Base-by-base conservation (phyloP, 2,888 invertebrate genomes). In the Macaria liturata region DNA sequence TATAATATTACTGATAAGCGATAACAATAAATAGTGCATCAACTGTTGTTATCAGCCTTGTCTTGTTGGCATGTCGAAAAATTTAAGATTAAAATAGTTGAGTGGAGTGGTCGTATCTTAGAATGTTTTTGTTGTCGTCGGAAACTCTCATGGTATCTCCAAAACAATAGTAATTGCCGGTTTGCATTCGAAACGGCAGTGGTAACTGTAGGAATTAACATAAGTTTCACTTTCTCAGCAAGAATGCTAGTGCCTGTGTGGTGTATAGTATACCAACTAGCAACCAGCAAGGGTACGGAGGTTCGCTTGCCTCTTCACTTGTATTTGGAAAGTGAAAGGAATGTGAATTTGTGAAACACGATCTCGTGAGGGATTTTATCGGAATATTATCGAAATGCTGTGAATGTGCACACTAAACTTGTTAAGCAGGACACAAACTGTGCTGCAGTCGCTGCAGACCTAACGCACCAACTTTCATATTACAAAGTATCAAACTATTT, bases 291-390 rank as follows among this genome's bases (percentile, higher is more conserved):
- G 54, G 46, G 9, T 43, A 32, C 32, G n/a, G 49, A 31, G 48
- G 39, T 48, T 50, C 45, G 30, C 47, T 40, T 51, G 50, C 46
- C 44, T 50, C 52, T 51, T 45, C 47, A 30, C n/a, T 50, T 44
- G 42, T 49, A 30, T 20, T 47, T n/a, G 5, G 49, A 64, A 62
- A 66, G 64, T 62, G 60, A 66, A 64, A 66, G 64, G 46, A 4
- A 37, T 32, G 32, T 49, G 37, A 49, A 49, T 51, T 51, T 30
- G 49, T 40, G 46, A 56, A 59, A 48, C 52, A 57, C 45, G 53
- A 46, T 57, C 3, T 57, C n/a, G 32, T 9, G 4, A 42, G 4
- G 31, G 40, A 53, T 5, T 32, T 50, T 50, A 44, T 44, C 34
- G 20, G 4, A 44, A 3, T 49, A 20, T 44, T 9, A 20, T 50